Percentiles rank a stretch among this genome's conserved stretches.
Evolutionary conservation across 2,888 invertebrate genomes (phyloP).

Genomic region (Drosophila dives): DNA sequence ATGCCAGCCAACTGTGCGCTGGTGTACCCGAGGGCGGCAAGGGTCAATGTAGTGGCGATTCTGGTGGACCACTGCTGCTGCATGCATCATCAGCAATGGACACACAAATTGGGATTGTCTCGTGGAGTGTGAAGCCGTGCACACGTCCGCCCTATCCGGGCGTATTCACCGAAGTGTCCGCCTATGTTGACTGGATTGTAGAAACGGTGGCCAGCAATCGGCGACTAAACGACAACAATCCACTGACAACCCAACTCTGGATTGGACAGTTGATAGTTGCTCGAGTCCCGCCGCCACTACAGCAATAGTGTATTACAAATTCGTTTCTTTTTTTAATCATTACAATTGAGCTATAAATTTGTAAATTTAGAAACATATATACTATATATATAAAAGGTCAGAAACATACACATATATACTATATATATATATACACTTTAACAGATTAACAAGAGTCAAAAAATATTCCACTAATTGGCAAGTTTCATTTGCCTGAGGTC

Average conservation of each 20-base stretch:
- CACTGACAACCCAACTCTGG: conserved; percentile 41
- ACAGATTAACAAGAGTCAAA: conserved; percentile 14
- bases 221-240: neutral
- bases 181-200: conserved; percentile 82
- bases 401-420: conserved; percentile 11
- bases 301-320: conserved; percentile 36
- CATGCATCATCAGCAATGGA: conserved; percentile 58
- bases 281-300: conserved; percentile 63
- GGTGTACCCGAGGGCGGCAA: conserved; percentile 85
- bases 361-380: conserved; percentile 16
- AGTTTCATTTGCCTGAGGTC: neutral
- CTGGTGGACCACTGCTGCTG: conserved; percentile 85
- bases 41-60: conserved; percentile 85
- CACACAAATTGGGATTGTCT: conserved; percentile 85
- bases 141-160: conserved; percentile 84
- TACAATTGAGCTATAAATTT: conserved; percentile 47
- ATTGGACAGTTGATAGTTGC: conserved; percentile 69
- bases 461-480: conserved; percentile 4
- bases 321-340: conserved; percentile 16
- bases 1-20: conserved; percentile 84
- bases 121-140: conserved; percentile 85
- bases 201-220: conserved; percentile 62
- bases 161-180: conserved; percentile 85
- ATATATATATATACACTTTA: conserved; percentile 11
- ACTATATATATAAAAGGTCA: conserved; percentile 21